Base-by-base conservation (phyloP, 2,888 invertebrate genomes). In the Timema cristinae region DNA sequence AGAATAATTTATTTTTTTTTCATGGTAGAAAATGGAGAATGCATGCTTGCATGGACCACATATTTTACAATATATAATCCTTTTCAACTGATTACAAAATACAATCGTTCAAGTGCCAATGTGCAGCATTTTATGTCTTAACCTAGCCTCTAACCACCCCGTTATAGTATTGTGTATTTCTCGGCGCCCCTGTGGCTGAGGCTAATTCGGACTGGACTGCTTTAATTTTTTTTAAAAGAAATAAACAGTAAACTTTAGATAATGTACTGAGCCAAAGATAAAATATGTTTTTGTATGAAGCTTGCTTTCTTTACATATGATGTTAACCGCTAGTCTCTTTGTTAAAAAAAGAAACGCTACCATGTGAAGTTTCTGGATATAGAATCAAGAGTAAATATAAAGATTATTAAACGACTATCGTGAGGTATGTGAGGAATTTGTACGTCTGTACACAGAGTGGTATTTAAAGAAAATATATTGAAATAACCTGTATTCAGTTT, bases 11-110 rank as follows among this genome's bases (percentile, higher is more conserved):
- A 78, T 77, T 77, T 73, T 71, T 71, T 70, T 74, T 73, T 71
- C 78, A 78, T 78, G 78, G 77, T 78, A 78, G 78, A 78, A 77
- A 78, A 77, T 75, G 76, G 76, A 76, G 75, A 76, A 76, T 75
- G 75, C 75, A 75, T 74, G 73, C 75, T 75, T 75, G 73, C 70
- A 73, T 75, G 74, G 74, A 75, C 73, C 74, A 75, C 73, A 72
- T 73, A 69, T 72, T 73, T 73, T 73, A 72, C 71, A 72, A 70
- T 72, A 74, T 72, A 75, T 72, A 73, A 68, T 73, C 68, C 68
- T 68, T 69, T 67, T 69, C 66, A 72, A 70, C 73, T 73, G 71
- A 73, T 73, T 73, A 73, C 73, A 72, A 72, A 72, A 71, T 73
- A 70, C 73, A 73, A 72, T 73, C 73, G 70, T 71, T 73, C 73